Percentiles rank a stretch among this genome's conserved stretches.
Conservation (phyloP, 2,113 vertebrate genomes). For the Trematocara nigrifrons region DNA sequence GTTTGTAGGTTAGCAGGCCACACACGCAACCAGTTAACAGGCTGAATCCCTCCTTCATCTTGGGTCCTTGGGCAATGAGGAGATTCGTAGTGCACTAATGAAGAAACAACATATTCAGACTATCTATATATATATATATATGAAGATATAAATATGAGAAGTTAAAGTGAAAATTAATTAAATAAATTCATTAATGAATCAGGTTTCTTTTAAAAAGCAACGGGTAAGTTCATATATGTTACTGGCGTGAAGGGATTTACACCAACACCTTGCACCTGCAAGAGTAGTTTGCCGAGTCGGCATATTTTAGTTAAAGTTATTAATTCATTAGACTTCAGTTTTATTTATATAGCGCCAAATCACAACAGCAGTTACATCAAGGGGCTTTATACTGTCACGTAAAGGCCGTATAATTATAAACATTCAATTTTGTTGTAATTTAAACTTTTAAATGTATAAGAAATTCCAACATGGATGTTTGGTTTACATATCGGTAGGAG, state of each 20-base stretch:
- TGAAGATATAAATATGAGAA: background rate
- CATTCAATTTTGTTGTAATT: background rate
- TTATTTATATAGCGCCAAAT: background rate
- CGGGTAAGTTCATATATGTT: background rate
- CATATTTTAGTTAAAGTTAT: background rate
- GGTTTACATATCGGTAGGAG: background rate
- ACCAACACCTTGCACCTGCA: background rate
- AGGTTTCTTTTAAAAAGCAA: background rate
- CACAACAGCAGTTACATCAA: background rate
- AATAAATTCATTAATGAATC: background rate
- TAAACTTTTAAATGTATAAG: background rate
- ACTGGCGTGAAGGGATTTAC: background rate
- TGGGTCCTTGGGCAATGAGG: background rate
- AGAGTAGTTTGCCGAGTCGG: background rate
- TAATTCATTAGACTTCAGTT: background rate
- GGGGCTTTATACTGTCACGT: background rate
- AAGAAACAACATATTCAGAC: background rate
- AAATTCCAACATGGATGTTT: background rate
- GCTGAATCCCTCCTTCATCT: background rate
- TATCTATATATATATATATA: background rate
- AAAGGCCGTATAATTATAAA: background rate
- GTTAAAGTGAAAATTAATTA: background rate
- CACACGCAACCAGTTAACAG: background rate
- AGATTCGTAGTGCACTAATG: background rate
- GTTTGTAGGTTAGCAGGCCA: slow-evolving; percentile 23